Evolutionary conservation across 2,888 invertebrate genomes (phyloP).

Genomic region (Carcina quercana): DNA sequence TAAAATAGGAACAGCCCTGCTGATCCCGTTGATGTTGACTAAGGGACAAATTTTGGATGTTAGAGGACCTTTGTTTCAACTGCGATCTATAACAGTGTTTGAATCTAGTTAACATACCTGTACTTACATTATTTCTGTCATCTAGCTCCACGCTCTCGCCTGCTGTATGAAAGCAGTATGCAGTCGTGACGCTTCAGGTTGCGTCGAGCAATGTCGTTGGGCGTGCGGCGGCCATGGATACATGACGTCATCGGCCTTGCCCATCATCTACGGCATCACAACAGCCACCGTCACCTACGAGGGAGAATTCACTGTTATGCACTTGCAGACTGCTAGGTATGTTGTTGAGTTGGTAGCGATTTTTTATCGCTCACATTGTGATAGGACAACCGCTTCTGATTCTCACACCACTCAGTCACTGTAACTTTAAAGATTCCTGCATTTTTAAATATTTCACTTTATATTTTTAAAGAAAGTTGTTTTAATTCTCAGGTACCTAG

Average conservation of each 20-base stretch:
- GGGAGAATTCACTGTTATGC: conserved; percentile 95
- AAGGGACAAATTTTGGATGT: too few relatives aligned
- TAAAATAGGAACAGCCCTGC: too few relatives aligned
- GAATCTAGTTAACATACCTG: too few relatives aligned
- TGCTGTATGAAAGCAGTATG: conserved; percentile 93
- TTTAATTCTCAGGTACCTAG: conserved; percentile 74
- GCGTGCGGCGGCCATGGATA: conserved; percentile 97
- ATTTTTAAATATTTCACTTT: too few relatives aligned
- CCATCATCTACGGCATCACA: conserved; percentile 84
- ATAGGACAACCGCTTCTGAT: too few relatives aligned
- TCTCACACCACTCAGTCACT: too few relatives aligned
- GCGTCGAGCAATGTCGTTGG: conserved; percentile 86
- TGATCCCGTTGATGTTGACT: too few relatives aligned
- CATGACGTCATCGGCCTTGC: conserved; percentile 88
- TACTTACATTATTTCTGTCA: conserved; percentile 1
- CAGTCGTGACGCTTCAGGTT: conserved; percentile 79
- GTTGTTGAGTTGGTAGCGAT: background rate
- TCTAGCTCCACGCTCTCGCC: conserved; percentile 88
- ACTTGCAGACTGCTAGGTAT: conserved; percentile 88
- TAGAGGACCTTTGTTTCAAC: too few relatives aligned
- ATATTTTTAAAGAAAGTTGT: conserved; percentile 1
- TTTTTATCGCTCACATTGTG: too few relatives aligned
- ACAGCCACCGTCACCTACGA: conserved; percentile 94
- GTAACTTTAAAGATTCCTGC: too few relatives aligned
- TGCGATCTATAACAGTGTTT: too few relatives aligned